These are phyloP conservation scores for Acanthosepion lycidas DNA, from an alignment of 2,888 invertebrate genomes.

Conservation along the genomic window DNA sequence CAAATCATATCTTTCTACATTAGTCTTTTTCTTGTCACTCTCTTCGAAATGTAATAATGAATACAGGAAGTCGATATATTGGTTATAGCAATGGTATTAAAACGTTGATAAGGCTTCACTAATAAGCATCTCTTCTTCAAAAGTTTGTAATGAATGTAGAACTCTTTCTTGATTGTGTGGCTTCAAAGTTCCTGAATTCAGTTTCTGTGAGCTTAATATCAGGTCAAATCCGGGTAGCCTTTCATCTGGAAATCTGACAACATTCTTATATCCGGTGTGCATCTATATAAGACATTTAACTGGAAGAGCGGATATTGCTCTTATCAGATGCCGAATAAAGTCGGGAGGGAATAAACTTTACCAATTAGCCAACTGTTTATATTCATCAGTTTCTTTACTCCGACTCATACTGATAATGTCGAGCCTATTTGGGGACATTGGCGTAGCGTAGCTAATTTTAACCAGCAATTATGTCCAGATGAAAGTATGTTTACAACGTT, in stretches of 20 bases:
- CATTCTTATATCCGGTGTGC: constrained; percentile 8
- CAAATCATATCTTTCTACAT: too few relatives aligned
- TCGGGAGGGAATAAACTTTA: neutral
- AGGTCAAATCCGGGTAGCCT: neutral
- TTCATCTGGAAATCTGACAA: neutral
- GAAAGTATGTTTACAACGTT: neutral
- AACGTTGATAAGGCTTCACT: too few relatives aligned
- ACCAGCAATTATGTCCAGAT: neutral
- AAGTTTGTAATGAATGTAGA: neutral
- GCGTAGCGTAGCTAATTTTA: neutral
- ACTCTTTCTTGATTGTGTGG: neutral
- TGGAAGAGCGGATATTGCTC: neutral
- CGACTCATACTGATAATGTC: neutral
- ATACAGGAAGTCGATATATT: too few relatives aligned
- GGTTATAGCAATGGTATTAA: too few relatives aligned
- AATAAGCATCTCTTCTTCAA: neutral
- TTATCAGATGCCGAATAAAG: neutral
- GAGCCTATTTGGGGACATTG: neutral
- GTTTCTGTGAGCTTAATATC: neutral
- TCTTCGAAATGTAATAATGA: too few relatives aligned
- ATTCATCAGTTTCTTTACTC: neutral
- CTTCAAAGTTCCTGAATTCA: neutral
- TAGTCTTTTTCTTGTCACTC: too few relatives aligned
- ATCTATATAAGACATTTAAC: neutral
- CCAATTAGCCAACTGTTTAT: neutral